Evolutionary conservation across 2,113 vertebrate species (phyloP).

Genomic region (Macrotus californicus): DNA sequence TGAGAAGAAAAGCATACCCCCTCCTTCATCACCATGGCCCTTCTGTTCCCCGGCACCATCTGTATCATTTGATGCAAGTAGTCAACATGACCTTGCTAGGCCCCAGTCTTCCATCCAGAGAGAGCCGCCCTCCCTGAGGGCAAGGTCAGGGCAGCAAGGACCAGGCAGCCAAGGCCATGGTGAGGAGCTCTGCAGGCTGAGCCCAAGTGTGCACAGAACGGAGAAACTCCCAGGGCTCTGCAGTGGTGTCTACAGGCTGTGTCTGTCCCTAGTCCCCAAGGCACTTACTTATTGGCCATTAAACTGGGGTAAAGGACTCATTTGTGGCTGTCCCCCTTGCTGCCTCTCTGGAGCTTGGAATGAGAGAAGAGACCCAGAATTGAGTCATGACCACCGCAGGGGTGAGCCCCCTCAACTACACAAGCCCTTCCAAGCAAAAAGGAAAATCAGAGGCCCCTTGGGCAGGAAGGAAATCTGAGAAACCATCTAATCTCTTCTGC

Average conservation of each 20-base stretch:
- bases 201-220: rapidly evolving
- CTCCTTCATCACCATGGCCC: not conserved
- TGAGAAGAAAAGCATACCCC: not conserved
- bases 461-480: not conserved
- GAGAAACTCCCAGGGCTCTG: not conserved
- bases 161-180: not conserved
- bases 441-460: not conserved
- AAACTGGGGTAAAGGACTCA: not conserved
- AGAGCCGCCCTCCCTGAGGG: not conserved
- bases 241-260: not conserved
- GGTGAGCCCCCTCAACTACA: not conserved
- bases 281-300: not conserved
- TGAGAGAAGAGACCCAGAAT: not conserved
- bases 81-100: not conserved
- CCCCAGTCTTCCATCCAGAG: not conserved
- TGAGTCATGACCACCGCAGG: not conserved
- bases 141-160: not conserved
- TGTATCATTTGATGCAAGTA: not conserved
- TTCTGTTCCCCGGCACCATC: not conserved
- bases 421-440: not conserved
- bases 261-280: not conserved
- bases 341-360: not conserved
- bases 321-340: not conserved
- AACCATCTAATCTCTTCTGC: not conserved
- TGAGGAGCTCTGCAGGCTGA: not conserved